Conservation (phyloP, 1,140 invertebrate species). For the Colletes gigas region DNA sequence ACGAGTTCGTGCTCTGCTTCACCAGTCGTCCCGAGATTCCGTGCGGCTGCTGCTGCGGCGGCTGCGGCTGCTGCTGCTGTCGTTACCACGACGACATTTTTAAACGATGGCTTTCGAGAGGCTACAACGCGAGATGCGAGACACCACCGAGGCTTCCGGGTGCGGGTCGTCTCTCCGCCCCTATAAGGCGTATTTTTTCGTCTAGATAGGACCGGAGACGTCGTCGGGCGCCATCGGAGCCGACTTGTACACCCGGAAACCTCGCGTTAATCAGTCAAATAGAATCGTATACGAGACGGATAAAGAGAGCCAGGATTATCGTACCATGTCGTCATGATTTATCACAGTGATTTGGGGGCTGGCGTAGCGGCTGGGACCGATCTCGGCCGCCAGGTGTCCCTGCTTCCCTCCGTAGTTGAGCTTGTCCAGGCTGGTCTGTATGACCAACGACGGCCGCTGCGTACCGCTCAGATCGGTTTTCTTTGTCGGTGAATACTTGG, state of each 20-base stretch:
- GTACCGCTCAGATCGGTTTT: constrained; percentile 81
- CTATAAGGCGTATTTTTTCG: neutral
- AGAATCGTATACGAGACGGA: neutral
- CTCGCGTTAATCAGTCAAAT: constrained; percentile 15
- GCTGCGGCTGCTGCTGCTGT: constrained; percentile 57
- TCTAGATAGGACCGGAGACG: too few relatives aligned
- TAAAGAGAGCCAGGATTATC: constrained; percentile 53
- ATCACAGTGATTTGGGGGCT: constrained; percentile 94
- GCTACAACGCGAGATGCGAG: constrained; percentile 17
- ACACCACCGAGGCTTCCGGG: constrained; percentile 30
- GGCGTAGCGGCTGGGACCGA: constrained; percentile 82
- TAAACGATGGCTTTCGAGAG: constrained; percentile 67
- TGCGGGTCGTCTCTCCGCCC: neutral
- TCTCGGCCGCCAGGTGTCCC: constrained; percentile 76
- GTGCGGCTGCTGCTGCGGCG: constrained; percentile 69
- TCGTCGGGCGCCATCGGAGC: constrained; percentile 8
- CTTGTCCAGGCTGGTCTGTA: constrained; percentile 90
- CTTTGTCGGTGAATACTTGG: constrained; percentile 85
- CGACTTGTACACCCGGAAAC: constrained; percentile 36
- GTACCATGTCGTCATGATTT: constrained; percentile 89
- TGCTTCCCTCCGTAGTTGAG: constrained; percentile 76
- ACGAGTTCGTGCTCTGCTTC: constrained; percentile 86
- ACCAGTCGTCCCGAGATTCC: constrained; percentile 81
- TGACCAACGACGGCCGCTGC: constrained; percentile 86
- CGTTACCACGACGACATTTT: constrained; percentile 68